phyloP scores from a whole-genome alignment of 2,888 invertebrate genomes.

The Caenorhabditis drosophilae region DNA sequence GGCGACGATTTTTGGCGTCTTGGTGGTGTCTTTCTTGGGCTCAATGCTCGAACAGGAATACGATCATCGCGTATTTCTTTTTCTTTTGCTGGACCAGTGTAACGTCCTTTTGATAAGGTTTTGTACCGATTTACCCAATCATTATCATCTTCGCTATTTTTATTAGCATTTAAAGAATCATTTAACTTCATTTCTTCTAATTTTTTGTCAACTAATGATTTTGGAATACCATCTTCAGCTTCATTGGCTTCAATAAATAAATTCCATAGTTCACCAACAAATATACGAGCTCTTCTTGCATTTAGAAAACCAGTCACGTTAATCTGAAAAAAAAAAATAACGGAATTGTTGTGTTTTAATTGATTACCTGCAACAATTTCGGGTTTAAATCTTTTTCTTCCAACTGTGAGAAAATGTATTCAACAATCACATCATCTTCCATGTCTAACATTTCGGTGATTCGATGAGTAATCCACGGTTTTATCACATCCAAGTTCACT shows the following conservation, averaged over 20 bases:
- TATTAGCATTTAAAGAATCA: slow-evolving; percentile 3
- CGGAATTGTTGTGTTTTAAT: not conserved
- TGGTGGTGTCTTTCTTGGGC: slow-evolving; percentile 36
- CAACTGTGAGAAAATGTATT: slow-evolving; percentile 97
- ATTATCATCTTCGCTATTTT: slow-evolving; percentile 28
- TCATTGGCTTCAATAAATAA: slow-evolving; percentile 84
- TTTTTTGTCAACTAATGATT: slow-evolving; percentile 90
- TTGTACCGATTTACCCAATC: slow-evolving; percentile 52
- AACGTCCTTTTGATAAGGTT: slow-evolving; percentile 40
- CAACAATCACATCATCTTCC: slow-evolving; percentile 98
- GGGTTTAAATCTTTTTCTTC: slow-evolving; percentile 78
- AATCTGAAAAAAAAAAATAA: slow-evolving; percentile 77
- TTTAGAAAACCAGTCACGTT: slow-evolving; percentile 98
- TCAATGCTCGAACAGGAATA: slow-evolving; percentile 32
- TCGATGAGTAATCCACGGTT: slow-evolving; percentile 97
- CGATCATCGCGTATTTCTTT: slow-evolving; percentile 45
- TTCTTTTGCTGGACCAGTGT: slow-evolving; percentile 40
- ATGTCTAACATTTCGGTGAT: slow-evolving; percentile 93
- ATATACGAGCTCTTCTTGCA: slow-evolving; percentile 93
- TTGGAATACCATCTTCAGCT: slow-evolving; percentile 92
- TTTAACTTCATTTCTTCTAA: slow-evolving; percentile 82
- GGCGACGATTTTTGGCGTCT: slow-evolving; percentile 14
- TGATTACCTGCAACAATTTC: slow-evolving; percentile 50
- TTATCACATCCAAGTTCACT: slow-evolving; percentile 94
- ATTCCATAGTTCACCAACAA: slow-evolving; percentile 97